Conservation (phyloP, 2,113 vertebrate genomes). For the crab-eating macaque (Macaca fascicularis) region DNA sequence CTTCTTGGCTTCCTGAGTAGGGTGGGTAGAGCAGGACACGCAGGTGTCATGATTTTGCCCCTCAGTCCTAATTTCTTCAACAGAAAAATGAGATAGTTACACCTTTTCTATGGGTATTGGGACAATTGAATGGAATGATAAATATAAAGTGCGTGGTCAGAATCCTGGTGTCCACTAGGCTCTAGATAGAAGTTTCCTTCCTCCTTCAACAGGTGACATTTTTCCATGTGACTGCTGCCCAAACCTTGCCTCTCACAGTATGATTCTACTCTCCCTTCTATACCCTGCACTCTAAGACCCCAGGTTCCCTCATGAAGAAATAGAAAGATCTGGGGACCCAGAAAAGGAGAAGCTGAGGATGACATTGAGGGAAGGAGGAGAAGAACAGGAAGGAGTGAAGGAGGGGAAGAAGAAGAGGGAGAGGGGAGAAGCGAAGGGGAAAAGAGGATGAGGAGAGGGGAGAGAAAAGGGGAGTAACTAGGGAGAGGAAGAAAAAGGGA, state of each 20-base stretch:
- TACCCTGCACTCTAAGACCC: not conserved
- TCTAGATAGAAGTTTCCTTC: not conserved
- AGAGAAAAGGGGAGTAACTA: accelerated
- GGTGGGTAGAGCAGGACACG: no score
- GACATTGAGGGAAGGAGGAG: not conserved
- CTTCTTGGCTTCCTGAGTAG: not conserved
- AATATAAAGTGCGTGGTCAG: not conserved
- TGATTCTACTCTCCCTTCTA: not conserved
- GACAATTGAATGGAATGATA: not conserved
- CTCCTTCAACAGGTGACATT: accelerated
- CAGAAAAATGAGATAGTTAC: not conserved
- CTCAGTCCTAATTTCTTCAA: not conserved
- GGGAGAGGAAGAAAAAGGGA: no score
- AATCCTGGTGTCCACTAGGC: not conserved
- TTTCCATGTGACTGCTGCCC: not conserved
- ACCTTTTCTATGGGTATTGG: not conserved
- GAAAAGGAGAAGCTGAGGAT: not conserved
- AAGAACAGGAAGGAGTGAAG: not conserved
- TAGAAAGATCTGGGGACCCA: no score
- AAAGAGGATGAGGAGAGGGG: accelerated
- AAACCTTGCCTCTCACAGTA: not conserved
- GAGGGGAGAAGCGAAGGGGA: no score
- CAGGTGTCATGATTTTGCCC: not conserved
- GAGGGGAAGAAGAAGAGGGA: accelerated
- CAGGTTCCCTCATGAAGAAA: not conserved